phyloP scores from a whole-genome alignment of 2,113 vertebrate genomes.

The human region DNA sequence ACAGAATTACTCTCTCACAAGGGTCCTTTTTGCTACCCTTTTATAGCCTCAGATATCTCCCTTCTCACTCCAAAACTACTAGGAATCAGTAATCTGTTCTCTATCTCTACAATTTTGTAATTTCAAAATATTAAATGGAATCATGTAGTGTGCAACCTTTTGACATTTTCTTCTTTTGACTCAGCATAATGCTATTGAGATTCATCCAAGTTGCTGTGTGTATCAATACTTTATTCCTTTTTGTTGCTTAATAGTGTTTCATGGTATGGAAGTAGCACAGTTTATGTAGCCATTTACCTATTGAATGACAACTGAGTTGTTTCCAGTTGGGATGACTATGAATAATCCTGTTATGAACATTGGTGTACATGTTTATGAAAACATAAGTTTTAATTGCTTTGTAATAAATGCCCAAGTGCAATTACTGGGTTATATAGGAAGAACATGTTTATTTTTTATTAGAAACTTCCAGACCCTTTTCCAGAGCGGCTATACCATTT shows the following conservation, averaged over 20 bases:
- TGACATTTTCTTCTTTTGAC: not conserved
- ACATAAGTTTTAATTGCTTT: not conserved
- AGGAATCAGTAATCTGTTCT: not conserved
- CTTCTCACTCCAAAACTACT: not conserved
- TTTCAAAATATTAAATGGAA: not conserved
- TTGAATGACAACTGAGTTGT: not conserved
- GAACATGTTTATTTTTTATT: not conserved
- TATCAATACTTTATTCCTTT: not conserved
- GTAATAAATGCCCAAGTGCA: not conserved
- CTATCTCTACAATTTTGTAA: not conserved
- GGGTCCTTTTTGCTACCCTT: not conserved
- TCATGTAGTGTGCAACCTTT: not conserved
- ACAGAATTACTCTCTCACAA: not conserved
- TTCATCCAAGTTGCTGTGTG: not conserved
- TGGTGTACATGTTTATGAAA: not conserved
- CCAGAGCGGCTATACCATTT: not conserved
- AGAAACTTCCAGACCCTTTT: not conserved
- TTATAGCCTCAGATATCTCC: not conserved
- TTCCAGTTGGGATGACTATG: not conserved
- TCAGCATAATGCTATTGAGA: not conserved
- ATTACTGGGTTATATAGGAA: not conserved
- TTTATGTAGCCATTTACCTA: not conserved
- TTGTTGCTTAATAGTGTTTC: not conserved
- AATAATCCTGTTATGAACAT: not conserved
- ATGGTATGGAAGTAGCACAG: not conserved